Evolutionary conservation across 2,888 invertebrate genomes (phyloP).

Genomic region (Cremastinae sp.): DNA sequence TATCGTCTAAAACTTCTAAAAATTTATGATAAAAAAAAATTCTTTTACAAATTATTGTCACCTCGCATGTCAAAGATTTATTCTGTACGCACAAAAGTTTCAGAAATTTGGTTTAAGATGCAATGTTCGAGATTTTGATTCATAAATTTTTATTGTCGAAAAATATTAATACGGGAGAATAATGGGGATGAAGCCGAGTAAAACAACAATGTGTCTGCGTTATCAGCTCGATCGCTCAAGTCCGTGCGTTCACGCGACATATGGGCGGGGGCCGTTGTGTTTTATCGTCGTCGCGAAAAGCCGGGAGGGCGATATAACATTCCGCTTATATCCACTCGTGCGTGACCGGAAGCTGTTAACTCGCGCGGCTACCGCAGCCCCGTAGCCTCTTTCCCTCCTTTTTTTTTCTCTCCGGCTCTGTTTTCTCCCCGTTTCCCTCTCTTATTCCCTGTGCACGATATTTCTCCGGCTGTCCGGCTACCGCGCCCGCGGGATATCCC

Average conservation of each 20-base stretch:
- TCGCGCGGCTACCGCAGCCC: slow-evolving; percentile 48
- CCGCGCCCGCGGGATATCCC: slow-evolving; percentile 41
- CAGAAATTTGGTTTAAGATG: no score
- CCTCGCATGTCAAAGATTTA: no score
- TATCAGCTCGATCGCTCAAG: slow-evolving; percentile 33
- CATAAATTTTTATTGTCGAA: no score
- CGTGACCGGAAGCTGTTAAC: slow-evolving; percentile 75
- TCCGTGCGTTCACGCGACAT: slow-evolving; percentile 32
- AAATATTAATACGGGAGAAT: no score
- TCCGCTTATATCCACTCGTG: slow-evolving; percentile 60
- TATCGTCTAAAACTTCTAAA: no score
- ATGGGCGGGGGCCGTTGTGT: slow-evolving; percentile 42
- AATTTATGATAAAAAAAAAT: no score
- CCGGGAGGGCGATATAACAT: slow-evolving; percentile 35
- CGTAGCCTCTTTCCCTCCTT: slow-evolving; percentile 26
- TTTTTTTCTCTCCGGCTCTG: slow-evolving; percentile 1
- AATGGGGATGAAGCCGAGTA: background rate
- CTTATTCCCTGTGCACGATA: background rate
- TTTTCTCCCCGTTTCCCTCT: background rate
- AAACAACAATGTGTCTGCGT: slow-evolving; percentile 13
- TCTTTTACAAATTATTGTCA: no score
- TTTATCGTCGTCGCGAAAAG: slow-evolving; percentile 49
- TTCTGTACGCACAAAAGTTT: no score
- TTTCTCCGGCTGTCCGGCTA: slow-evolving; percentile 1
- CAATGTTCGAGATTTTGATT: no score